phyloP scores from a whole-genome alignment of 1,140 invertebrate genomes.

The Apis cerana region DNA sequence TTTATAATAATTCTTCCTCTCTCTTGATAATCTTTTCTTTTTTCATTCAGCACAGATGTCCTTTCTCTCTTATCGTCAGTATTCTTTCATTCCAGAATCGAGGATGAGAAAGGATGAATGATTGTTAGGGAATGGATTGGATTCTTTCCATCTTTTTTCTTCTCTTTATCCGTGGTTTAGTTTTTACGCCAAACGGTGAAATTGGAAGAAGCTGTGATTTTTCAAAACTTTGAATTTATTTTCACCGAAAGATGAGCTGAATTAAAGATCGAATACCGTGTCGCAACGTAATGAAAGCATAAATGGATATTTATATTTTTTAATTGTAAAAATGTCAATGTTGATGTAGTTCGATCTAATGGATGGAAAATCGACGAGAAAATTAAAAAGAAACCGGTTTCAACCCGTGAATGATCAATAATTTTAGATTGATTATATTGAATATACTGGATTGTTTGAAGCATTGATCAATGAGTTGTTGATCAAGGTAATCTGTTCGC shows the following conservation, averaged over 20 bases:
- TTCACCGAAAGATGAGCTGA: neutral
- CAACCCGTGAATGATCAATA: neutral
- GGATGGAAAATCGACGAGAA: constrained; percentile 13
- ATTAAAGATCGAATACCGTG: constrained; percentile 7
- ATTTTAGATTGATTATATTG: neutral
- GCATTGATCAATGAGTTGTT: constrained; percentile 12
- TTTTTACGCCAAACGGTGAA: constrained; percentile 1
- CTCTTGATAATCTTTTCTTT: too few species aligned
- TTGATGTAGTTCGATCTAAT: neutral
- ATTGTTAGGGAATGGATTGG: constrained; percentile 40
- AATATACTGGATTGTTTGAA: constrained; percentile 7
- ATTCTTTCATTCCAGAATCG: constrained; percentile 46
- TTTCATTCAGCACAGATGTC: neutral
- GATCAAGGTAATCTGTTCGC: constrained; percentile 13
- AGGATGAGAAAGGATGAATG: constrained; percentile 50
- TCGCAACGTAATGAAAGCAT: neutral
- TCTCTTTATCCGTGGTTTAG: too few species aligned
- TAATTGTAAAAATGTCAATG: neutral
- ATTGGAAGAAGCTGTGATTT: constrained; percentile 25
- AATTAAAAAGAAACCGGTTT: constrained; percentile 24
- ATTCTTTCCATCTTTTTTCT: neutral
- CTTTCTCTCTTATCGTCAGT: constrained; percentile 15
- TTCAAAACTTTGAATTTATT: neutral
- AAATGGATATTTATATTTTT: neutral
- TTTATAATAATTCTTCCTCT: neutral